Conservation (phyloP, 2,888 invertebrate genomes). For the Melinopterus prodromus region DNA sequence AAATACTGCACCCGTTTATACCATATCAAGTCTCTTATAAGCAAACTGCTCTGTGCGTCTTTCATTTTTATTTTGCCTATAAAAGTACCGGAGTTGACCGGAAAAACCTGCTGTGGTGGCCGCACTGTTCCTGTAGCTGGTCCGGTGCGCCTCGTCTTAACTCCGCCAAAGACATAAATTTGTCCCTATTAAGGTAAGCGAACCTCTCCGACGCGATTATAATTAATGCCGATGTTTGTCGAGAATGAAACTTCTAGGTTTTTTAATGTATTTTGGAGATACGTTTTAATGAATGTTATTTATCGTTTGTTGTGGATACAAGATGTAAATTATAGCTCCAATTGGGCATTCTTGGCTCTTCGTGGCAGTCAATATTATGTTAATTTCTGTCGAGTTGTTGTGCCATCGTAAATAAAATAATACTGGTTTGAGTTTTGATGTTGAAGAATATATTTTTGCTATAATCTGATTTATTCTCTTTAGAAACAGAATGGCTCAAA, state of each 20-base stretch:
- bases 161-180: neutral
- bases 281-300: too few relatives aligned
- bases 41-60: neutral
- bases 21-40: neutral
- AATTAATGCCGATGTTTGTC: neutral
- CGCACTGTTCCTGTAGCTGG: neutral
- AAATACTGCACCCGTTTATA: neutral
- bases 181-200: neutral
- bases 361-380: too few relatives aligned
- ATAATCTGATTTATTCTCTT: too few relatives aligned
- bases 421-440: too few relatives aligned
- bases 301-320: too few relatives aligned
- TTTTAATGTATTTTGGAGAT: neutral
- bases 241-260: neutral
- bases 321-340: too few relatives aligned
- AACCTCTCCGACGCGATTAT: neutral
- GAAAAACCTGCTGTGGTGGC: constrained; percentile 10
- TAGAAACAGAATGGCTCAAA: too few relatives aligned
- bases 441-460: too few relatives aligned
- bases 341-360: too few relatives aligned
- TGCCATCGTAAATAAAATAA: too few relatives aligned
- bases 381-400: too few relatives aligned
- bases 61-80: constrained; percentile 19
- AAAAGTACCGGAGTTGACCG: constrained; percentile 12
- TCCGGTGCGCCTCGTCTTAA: neutral